phyloP scores from a whole-genome alignment of 2,113 vertebrate genomes.

The Vulpes vulpes region DNA sequence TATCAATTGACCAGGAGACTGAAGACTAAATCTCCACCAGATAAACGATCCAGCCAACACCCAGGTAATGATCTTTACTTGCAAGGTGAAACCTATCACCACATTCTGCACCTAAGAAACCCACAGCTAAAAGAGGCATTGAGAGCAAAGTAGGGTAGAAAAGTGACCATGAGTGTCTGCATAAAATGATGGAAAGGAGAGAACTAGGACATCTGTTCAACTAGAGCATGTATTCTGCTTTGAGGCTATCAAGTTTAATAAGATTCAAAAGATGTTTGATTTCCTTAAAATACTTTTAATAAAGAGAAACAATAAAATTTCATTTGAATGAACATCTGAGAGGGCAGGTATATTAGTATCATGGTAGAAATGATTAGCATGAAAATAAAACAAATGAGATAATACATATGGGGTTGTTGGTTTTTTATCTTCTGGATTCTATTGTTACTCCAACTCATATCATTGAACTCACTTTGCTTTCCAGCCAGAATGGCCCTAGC shows the following conservation, averaged over 20 bases:
- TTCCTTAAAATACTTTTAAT: neutral
- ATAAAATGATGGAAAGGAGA: rapidly evolving
- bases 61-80: neutral
- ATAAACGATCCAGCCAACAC: neutral
- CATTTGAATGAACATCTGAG: neutral
- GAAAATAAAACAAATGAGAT: neutral
- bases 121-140: neutral
- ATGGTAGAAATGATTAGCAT: neutral
- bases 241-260: neutral
- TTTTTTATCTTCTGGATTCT: neutral
- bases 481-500: neutral
- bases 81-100: neutral
- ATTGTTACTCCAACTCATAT: neutral
- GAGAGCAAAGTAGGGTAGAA: neutral
- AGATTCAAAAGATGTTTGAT: neutral
- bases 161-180: too few species aligned
- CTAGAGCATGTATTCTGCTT: neutral
- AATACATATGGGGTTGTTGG: neutral
- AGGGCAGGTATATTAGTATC: neutral
- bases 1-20: neutral
- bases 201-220: rapidly evolving
- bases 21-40: neutral
- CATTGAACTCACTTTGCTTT: neutral
- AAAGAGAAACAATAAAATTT: neutral
- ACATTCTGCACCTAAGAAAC: neutral